Evolutionary conservation across 2,113 vertebrate species (phyloP), one percentile per base, ranked within the genome.

Genomic region (Motacilla alba): DNA sequence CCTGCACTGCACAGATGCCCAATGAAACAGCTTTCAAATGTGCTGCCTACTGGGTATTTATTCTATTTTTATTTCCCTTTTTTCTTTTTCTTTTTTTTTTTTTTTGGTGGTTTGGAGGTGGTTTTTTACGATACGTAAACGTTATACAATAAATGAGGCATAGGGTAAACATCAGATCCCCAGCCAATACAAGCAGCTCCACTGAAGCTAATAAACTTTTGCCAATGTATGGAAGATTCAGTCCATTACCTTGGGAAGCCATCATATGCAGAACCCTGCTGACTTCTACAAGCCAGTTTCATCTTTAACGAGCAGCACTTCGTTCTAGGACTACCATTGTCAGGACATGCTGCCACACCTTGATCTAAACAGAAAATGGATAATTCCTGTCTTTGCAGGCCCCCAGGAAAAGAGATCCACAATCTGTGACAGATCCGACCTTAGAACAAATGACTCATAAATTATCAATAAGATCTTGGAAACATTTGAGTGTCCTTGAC

Each of bases 241-340:
- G 77, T 35, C 69, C 93, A 94, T 95, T 89, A 39, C 70, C 70
- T 90, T 79, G 78, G 77, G 62, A 87, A 93, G 55, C 78, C 75
- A 94, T 77, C 72, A 88, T 5, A 50, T 74, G 59, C 53, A 89
- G 62, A 91, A 24, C 50, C 94, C 89, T 47, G 72, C 88, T 93
- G 95, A 73, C 26, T 87, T 76, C 74, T 50, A 37, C 84, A 90
- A 58, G 56, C 44, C 20, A 16, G 43, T 74, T 87, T 91, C 76
- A 74, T 83, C 78, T 87, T 88, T 88, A 94, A 82, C 31, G 75
- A 89, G 69, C 20, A 82, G 55, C 50, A 80, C 47, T 28, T 53
- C 1, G 0, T 79, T 87, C 55, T 59, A 44, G 44, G 27, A n/a
- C 64, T 63, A 7, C 50, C 21, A 24, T 5, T 68, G 41, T 56